These are phyloP conservation scores for Taenaris catops DNA, from an alignment of 2,888 invertebrate genomes.

Conservation along the genomic window DNA sequence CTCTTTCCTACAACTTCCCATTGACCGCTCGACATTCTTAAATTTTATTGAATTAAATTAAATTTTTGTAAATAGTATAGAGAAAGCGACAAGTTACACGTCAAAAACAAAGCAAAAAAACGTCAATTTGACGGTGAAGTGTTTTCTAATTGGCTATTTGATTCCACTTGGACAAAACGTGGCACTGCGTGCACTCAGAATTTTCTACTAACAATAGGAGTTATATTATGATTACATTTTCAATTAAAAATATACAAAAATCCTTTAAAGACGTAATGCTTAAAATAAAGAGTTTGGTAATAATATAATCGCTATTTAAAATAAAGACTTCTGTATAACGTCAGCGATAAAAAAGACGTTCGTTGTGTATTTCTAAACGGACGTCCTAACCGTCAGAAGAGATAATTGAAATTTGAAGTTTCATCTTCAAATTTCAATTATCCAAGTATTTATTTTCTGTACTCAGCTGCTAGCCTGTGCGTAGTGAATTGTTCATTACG, in stretches of 20 bases:
- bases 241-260: too few relatives aligned
- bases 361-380: constrained; percentile 1
- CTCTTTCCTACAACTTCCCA: constrained; percentile 87
- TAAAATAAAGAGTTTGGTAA: too few relatives aligned
- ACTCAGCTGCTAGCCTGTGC: constrained; percentile 17
- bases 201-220: too few relatives aligned
- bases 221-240: too few relatives aligned
- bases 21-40: constrained; percentile 76
- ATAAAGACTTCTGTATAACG: too few relatives aligned
- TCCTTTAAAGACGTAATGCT: too few relatives aligned
- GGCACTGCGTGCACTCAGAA: constrained; percentile 39
- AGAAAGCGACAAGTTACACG: constrained; percentile 66
- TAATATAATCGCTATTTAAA: too few relatives aligned
- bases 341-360: too few relatives aligned
- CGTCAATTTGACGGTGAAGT: constrained; percentile 39
- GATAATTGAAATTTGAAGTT: background rate
- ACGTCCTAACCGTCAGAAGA: constrained; percentile 6
- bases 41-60: constrained; percentile 25
- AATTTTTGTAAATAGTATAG: constrained; percentile 59
- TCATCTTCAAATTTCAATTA: constrained; percentile 1
- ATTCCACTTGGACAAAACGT: constrained; percentile 73
- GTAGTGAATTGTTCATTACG: constrained; percentile 13
- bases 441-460: constrained; percentile 19
- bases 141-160: constrained; percentile 47
- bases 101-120: constrained; percentile 57